Conservation (phyloP, 2,888 invertebrate species). For the Gerris lacustris region DNA sequence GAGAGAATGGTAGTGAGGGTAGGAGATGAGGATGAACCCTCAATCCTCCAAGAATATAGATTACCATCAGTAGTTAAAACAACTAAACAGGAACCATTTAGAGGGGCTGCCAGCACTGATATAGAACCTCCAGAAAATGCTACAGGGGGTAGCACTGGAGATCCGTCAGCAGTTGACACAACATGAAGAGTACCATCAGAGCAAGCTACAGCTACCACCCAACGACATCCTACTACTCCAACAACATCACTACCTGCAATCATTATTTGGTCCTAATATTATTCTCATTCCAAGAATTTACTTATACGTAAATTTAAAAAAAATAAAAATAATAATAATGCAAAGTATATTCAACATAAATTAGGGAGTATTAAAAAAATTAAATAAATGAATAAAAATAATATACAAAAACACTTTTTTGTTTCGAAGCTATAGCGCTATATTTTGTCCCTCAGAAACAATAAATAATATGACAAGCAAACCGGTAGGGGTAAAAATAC, state of each 20-base stretch:
- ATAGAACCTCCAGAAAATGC: slow-evolving; percentile 38
- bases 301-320: slow-evolving; percentile 6
- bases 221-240: slow-evolving; percentile 48
- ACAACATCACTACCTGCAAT: slow-evolving; percentile 46
- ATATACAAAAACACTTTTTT: no score
- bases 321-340: not conserved
- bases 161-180: slow-evolving; percentile 43
- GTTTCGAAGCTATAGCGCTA: no score
- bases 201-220: slow-evolving; percentile 51
- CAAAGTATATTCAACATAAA: not conserved
- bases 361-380: no score
- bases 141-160: slow-evolving; percentile 43
- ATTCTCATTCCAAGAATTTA: not conserved
- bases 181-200: slow-evolving; percentile 55
- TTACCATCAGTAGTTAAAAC: slow-evolving; percentile 45
- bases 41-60: slow-evolving; percentile 50
- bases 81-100: slow-evolving; percentile 39
- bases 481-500: no score
- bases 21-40: slow-evolving; percentile 26
- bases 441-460: no score
- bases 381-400: no score
- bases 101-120: slow-evolving; percentile 45
- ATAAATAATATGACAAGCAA: no score
- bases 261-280: not conserved
- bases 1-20: slow-evolving; percentile 15